Percentiles rank a stretch among this genome's conserved stretches.
These are phyloP conservation scores for Nyleta sp. DNA, from an alignment of 2,888 invertebrate genomes.

Conservation along the genomic window DNA sequence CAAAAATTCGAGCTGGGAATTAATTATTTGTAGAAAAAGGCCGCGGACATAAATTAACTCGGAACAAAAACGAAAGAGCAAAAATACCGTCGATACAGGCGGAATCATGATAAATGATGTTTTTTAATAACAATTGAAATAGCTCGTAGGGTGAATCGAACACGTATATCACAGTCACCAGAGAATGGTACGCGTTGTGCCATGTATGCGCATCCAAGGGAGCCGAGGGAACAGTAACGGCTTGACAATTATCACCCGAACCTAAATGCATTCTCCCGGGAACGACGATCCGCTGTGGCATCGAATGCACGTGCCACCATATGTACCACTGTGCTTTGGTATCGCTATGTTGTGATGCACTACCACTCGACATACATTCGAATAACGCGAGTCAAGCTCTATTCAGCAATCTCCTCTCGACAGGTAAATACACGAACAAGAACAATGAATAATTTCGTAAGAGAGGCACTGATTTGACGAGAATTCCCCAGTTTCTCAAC, in stretches of 20 bases:
- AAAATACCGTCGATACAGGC: conserved; percentile 20
- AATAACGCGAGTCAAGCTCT: conserved; percentile 65
- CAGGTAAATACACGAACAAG: conserved; percentile 62
- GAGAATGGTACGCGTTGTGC: conserved; percentile 62
- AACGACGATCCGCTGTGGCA: conserved; percentile 64
- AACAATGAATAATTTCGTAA: conserved; percentile 62
- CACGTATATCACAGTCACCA: conserved; percentile 59
- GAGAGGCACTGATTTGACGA: conserved; percentile 62
- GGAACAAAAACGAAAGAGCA: conserved; percentile 17
- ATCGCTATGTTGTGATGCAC: conserved; percentile 62
- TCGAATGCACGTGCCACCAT: conserved; percentile 69
- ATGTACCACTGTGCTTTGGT: conserved; percentile 58
- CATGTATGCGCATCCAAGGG: conserved; percentile 60
- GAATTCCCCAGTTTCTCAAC: conserved; percentile 56
- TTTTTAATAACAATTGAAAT: conserved; percentile 63
- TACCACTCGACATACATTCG: conserved; percentile 62
- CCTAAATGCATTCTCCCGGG: conserved; percentile 71
- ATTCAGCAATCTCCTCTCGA: conserved; percentile 66
- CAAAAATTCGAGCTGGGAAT: neutral
- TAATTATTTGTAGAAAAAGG: conserved; percentile 7
- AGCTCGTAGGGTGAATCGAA: conserved; percentile 52
- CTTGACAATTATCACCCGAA: conserved; percentile 77
- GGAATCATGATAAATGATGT: conserved; percentile 45
- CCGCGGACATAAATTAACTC: conserved; percentile 4
- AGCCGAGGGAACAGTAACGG: conserved; percentile 70